phyloP scores from a whole-genome alignment of 92 coral and sea anemone genomes.

The Nematostella vectensis region DNA sequence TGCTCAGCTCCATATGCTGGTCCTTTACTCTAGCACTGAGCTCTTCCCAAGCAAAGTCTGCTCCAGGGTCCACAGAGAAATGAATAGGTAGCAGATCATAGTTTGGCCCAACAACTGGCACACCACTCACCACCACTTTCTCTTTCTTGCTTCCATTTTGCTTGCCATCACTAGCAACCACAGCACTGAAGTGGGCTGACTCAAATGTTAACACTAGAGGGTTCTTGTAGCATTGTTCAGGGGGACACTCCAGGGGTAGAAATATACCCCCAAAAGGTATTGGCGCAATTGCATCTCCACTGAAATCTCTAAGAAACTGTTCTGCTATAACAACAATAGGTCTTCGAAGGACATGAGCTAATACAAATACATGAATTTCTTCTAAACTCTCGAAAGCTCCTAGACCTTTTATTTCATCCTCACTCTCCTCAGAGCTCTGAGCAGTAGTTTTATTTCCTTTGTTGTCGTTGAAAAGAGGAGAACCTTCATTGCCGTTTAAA shows the following conservation, averaged over 20 bases:
- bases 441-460: not conserved
- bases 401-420: constrained; percentile 4
- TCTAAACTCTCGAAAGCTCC: constrained; percentile 95
- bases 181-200: constrained; percentile 90
- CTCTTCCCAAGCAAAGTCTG: constrained; percentile 59
- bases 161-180: constrained; percentile 56
- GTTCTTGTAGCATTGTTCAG: constrained; percentile 50
- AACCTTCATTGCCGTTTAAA: not conserved
- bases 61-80: constrained; percentile 76
- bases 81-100: constrained; percentile 64
- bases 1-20: constrained; percentile 33
- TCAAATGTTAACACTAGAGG: constrained; percentile 83
- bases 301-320: constrained; percentile 65
- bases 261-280: constrained; percentile 96
- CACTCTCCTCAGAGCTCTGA: not conserved
- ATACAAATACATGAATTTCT: constrained; percentile 89
- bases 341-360: constrained; percentile 85
- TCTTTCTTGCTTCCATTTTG: constrained; percentile 17
- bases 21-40: constrained; percentile 43
- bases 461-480: not conserved
- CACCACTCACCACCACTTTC: constrained; percentile 23
- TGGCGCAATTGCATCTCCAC: constrained; percentile 88
- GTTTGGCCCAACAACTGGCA: constrained; percentile 74
- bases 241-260: constrained; percentile 84
- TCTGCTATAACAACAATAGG: constrained; percentile 88